Base-by-base conservation (phyloP, 1,140 invertebrate genomes). In the Drosophila parabipectinata region DNA sequence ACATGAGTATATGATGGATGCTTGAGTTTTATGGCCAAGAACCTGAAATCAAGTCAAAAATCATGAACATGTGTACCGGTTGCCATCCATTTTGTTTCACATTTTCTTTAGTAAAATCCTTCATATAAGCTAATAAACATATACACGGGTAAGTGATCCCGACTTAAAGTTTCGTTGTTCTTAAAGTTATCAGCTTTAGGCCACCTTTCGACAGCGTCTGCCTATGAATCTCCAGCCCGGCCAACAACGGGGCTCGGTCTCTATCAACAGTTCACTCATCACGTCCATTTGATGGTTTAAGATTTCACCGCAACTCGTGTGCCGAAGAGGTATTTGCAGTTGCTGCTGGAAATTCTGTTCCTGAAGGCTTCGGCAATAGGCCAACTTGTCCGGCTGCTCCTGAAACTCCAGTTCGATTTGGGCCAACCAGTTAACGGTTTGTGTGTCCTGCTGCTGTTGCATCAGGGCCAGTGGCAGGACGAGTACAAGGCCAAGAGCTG, bases 221-320 rank as follows among this genome's bases (percentile, higher is more conserved):
- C 63, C 55, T 10, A 71, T 41, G 4, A 85, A 50, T 9, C 60
- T 60, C 81, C 64, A 73, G 1, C 77, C 81, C 37, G 37, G 28
- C 56, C 48, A 63, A 44, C 81, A 84, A 2, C 67, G 68, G 3
- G 9, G 68, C 9, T 51, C 34, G 0, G 57, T 54, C n/a, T 67
- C 73, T 60, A 85, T 64, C 34, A 85, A 47, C 34, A 85, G 58
- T 34, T 85, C 61, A 6, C 60, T 68, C 39, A 78, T 74, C 50
- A 56, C 18, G 6, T 28, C 26, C 0, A 53, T 54, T 24, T 85
- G 45, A 28, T 85, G 48, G 6, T 69, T 37, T 15, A 81, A 30
- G 45, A 81, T 50, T 21, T 58, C 9, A 10, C 37, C 56, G 45
- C 73, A 85, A 4, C 18, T 45, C n/a, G 53, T 48, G 10, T 14